Evolutionary conservation across 2,797 vertebrate species (phyloP).

Genomic region (Pseudopleuronectes americanus): DNA sequence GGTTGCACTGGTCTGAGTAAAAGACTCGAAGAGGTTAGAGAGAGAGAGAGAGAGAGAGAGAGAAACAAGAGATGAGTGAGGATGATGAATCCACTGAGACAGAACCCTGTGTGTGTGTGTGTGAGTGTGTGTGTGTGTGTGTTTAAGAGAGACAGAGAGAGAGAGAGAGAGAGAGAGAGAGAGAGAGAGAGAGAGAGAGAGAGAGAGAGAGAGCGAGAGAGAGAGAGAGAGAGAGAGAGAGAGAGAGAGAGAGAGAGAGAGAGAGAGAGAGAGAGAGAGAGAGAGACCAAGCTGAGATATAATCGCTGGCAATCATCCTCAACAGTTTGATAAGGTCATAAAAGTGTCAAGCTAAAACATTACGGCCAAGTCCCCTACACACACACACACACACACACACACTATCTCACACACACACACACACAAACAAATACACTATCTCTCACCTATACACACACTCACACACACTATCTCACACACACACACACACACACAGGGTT

Average conservation of each 20-base stretch:
- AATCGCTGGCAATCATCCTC: slow-evolving; percentile 64
- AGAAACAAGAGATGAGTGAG: slow-evolving; percentile 43
- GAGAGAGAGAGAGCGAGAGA: background rate
- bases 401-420: slow-evolving; percentile 2
- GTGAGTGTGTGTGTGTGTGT: slow-evolving; percentile 17
- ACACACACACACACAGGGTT: background rate
- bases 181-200: too few species aligned
- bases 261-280: background rate
- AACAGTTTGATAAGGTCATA: slow-evolving; percentile 58
- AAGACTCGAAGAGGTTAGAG: slow-evolving; percentile 29
- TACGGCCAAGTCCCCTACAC: slow-evolving; percentile 6
- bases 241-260: too few species aligned
- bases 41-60: slow-evolving; percentile 19
- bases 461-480: slow-evolving; percentile 5
- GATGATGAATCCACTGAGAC: slow-evolving; percentile 51
- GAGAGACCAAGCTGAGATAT: slow-evolving; percentile 23
- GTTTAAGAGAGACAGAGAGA: background rate
- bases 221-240: too few species aligned
- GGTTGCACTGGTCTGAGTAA: slow-evolving; percentile 7
- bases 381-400: background rate
- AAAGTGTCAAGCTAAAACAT: slow-evolving; percentile 54
- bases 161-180: background rate
- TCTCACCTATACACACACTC: background rate
- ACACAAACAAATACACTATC: background rate
- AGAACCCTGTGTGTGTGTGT: slow-evolving; percentile 4